Evolutionary conservation across 2,113 vertebrate genomes (phyloP).

Genomic region (Prinia subflava): DNA sequence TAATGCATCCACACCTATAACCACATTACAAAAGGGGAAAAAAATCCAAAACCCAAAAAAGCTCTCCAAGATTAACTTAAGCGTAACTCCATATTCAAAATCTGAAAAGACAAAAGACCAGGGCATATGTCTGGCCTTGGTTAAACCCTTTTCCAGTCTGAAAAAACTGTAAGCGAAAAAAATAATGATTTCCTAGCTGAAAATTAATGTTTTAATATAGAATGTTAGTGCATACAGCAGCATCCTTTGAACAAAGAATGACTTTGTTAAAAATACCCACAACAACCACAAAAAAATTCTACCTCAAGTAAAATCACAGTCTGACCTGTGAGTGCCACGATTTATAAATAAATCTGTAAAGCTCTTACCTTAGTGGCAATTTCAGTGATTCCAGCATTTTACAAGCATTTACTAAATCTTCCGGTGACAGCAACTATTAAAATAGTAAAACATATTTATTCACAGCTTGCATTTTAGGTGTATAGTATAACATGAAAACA

Average conservation of each 20-base stretch:
- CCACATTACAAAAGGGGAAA: not conserved
- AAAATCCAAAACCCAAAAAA: not conserved
- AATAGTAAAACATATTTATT: not conserved
- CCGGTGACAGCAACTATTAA: constrained; percentile 81
- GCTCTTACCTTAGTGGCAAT: constrained; percentile 86
- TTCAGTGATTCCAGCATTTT: constrained; percentile 93
- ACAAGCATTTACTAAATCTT: constrained; percentile 95
- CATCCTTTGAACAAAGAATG: not conserved
- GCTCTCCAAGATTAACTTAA: not conserved
- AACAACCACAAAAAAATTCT: not conserved
- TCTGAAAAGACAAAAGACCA: not conserved
- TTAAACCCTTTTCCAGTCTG: not conserved
- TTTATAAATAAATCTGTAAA: not conserved
- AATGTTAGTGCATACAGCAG: not conserved
- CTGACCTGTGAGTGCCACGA: not conserved
- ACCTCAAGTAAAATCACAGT: not conserved
- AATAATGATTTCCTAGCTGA: not conserved
- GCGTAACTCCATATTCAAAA: not conserved
- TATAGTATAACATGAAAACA: not conserved
- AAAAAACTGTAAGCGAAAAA: not conserved
- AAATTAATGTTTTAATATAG: not conserved
- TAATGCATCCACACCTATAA: not conserved
- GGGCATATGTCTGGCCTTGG: not conserved
- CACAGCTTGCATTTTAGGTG: not conserved
- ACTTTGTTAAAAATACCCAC: not conserved